Percentiles rank a stretch among this genome's conserved stretches.
Conservation (phyloP, 2,797 vertebrate species). For the Nannoperca australis region DNA sequence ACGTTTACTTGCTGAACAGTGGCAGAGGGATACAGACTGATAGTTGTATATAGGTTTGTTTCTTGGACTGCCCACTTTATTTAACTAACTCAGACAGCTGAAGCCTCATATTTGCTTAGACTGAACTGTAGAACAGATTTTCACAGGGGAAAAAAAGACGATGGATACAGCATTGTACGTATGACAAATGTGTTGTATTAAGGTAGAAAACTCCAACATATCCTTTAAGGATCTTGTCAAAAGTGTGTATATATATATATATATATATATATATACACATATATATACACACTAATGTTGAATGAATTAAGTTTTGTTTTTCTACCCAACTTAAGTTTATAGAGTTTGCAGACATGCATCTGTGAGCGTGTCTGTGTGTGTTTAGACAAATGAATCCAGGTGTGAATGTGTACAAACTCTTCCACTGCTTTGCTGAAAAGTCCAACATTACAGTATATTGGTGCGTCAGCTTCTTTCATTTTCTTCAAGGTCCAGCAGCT, state of each 20-base stretch:
- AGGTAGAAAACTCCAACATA: not conserved
- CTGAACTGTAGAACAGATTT: not conserved
- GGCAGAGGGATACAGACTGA: not conserved
- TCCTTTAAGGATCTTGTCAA: not conserved
- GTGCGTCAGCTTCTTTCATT: conserved; percentile 35
- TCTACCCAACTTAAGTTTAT: too few relatives aligned
- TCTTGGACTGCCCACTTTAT: not conserved
- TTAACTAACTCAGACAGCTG: not conserved
- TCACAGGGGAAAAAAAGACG: not conserved
- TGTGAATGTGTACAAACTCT: not conserved
- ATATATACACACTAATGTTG: too few relatives aligned
- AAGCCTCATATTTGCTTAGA: not conserved
- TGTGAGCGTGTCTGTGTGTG: not conserved
- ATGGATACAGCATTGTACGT: not conserved
- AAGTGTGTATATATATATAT: too few relatives aligned
- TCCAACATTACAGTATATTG: conserved; percentile 4
- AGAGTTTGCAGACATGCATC: not conserved
- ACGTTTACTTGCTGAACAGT: not conserved
- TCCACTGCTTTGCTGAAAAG: not conserved
- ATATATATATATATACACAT: too few relatives aligned
- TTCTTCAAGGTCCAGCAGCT: conserved; percentile 47
- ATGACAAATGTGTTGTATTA: not conserved
- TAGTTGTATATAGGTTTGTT: not conserved
- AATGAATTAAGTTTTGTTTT: not conserved
- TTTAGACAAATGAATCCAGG: conserved; percentile 18